Evolutionary conservation across 2,113 vertebrate species (phyloP).

Genomic region (Misgurnus mizolepis): DNA sequence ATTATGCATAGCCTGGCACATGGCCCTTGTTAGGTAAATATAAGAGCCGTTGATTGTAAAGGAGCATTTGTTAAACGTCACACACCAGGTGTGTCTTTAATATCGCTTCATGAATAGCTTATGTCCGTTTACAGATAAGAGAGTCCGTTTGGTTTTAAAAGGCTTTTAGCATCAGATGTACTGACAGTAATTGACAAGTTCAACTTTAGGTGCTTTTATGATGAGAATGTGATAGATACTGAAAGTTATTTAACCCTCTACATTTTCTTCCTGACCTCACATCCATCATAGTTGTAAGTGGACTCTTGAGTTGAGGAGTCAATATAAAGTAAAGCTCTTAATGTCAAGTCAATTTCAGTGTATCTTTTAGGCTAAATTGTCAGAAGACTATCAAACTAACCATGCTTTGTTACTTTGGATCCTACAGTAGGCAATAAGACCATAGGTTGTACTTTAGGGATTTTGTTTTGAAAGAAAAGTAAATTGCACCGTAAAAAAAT

Average conservation of each 20-base stretch:
- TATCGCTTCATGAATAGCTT: conserved; percentile 25
- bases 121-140: not conserved
- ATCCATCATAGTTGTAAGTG: not conserved
- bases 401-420: no score
- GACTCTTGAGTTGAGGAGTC: not conserved
- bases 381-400: no score
- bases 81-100: conserved; percentile 23
- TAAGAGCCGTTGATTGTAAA: conserved; percentile 27
- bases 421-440: no score
- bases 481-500: no score
- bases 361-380: no score
- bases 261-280: not conserved
- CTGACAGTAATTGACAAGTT: not conserved
- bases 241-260: no score
- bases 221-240: no score
- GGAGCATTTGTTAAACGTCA: conserved; percentile 33
- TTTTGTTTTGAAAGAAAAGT: no score
- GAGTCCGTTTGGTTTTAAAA: not conserved
- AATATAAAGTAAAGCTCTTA: no score
- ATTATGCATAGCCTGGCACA: conserved; percentile 11
- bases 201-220: no score
- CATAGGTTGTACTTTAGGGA: no score
- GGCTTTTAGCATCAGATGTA: not conserved
- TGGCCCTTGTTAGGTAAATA: conserved; percentile 26
- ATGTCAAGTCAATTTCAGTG: no score